These are phyloP conservation scores for Corythornis vintsioides DNA, from an alignment of 2,113 vertebrate species.

Conservation along the genomic window DNA sequence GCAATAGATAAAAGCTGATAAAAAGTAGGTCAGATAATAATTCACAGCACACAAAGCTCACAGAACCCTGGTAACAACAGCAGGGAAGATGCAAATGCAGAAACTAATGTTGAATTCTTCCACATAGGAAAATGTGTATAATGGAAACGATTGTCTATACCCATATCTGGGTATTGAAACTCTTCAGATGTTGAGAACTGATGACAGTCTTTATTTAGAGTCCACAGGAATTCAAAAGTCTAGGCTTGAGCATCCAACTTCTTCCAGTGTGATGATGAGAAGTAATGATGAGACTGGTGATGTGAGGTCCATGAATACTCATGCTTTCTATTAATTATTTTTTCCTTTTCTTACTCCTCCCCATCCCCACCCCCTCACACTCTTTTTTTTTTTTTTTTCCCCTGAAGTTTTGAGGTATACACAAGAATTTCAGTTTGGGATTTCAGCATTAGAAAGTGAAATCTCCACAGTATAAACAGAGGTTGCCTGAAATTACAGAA, in stretches of 20 bases:
- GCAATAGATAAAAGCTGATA: slow-evolving; percentile 63
- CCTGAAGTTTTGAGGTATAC: too few species aligned
- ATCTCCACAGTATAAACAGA: not conserved
- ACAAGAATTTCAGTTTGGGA: not conserved
- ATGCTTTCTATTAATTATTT: not conserved
- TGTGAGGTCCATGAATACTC: not conserved
- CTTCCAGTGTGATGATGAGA: not conserved
- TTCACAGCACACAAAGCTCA: slow-evolving; percentile 15
- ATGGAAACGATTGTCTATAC: not conserved
- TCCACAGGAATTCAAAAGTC: not conserved
- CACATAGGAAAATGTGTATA: not conserved
- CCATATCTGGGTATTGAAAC: not conserved
- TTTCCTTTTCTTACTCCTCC: not conserved
- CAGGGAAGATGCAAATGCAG: slow-evolving; percentile 27
- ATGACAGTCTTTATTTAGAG: not conserved
- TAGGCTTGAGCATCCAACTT: not conserved
- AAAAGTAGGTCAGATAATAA: slow-evolving; percentile 62
- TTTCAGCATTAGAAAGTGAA: not conserved
- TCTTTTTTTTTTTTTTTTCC: too few species aligned
- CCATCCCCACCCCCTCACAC: not conserved
- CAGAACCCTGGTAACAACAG: slow-evolving; percentile 30
- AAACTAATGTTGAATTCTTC: not conserved
- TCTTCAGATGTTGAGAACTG: not conserved
- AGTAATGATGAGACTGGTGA: not conserved
- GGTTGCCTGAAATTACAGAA: not conserved